Conservation (phyloP, 2,797 vertebrate species). For the Aldrovandia affinis region DNA sequence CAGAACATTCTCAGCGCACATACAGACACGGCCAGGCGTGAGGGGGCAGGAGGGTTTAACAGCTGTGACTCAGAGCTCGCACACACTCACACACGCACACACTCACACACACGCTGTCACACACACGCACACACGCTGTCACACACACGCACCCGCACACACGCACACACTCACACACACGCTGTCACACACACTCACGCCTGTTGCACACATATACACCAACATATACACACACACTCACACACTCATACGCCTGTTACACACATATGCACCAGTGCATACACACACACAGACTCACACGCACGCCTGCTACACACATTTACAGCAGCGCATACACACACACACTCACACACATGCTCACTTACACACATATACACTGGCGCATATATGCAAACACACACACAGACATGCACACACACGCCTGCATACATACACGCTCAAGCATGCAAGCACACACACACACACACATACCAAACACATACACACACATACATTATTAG, state of each 20-base stretch:
- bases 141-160: background rate
- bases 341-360: background rate
- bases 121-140: background rate
- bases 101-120: constrained; percentile 21
- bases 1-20: background rate
- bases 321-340: background rate
- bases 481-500: constrained; percentile 36
- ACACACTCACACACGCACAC: constrained; percentile 35
- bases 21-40: background rate
- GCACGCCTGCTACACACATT: background rate
- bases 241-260: background rate
- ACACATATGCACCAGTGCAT: background rate
- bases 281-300: background rate
- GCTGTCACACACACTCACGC: background rate
- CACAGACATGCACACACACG: background rate
- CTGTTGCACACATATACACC: background rate
- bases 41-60: background rate
- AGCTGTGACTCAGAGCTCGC: background rate
- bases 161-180: background rate
- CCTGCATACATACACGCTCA: constrained; percentile 49
- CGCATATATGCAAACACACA: background rate
- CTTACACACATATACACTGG: background rate
- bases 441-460: constrained; percentile 37
- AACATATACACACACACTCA: background rate
- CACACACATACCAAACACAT: background rate